These are phyloP conservation scores for Epinephelus lanceolatus DNA, from an alignment of 2,113 vertebrate species.

Conservation along the genomic window DNA sequence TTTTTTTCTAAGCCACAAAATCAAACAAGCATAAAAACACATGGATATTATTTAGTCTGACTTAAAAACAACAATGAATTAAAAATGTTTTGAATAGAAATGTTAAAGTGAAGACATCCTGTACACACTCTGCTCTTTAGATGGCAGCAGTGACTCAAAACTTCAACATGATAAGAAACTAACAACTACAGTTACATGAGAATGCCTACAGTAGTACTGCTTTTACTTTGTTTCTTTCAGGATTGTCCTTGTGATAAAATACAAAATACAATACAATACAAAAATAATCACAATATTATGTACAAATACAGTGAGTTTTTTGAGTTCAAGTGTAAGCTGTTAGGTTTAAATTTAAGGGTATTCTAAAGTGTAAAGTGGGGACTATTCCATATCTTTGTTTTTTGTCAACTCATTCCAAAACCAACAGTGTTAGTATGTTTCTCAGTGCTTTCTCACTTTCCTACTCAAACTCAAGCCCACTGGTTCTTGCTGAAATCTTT, in stretches of 20 bases:
- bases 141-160: constrained; percentile 15
- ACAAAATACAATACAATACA: neutral
- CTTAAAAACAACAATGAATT: neutral
- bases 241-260: neutral
- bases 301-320: constrained; percentile 61
- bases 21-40: constrained; percentile 19
- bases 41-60: neutral
- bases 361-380: neutral
- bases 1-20: constrained; percentile 11
- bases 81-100: neutral
- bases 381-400: neutral
- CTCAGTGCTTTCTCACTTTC: too few relatives aligned
- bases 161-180: neutral
- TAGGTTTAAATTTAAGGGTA: neutral
- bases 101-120: neutral
- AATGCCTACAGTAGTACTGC: constrained; percentile 37
- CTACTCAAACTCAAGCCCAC: neutral
- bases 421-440: neutral
- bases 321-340: neutral
- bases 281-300: constrained; percentile 29
- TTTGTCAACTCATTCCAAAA: neutral
- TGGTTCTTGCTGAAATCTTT: neutral
- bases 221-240: neutral
- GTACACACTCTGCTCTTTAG: neutral
- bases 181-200: constrained; percentile 21